Conservation (phyloP, 2,113 vertebrate genomes). For the Haplochromis burtoni region DNA sequence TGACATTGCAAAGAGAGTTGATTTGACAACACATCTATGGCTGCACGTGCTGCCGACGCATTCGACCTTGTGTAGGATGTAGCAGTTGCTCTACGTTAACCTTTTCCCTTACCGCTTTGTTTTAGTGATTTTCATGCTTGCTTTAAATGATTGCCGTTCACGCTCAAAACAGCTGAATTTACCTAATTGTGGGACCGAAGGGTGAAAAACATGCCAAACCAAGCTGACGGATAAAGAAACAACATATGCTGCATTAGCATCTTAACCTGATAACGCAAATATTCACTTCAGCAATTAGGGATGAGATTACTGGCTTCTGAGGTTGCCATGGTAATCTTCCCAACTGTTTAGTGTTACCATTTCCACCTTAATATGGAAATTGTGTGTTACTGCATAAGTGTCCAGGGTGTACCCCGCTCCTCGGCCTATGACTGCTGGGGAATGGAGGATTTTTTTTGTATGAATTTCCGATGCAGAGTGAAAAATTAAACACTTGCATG, state of each 20-base stretch:
- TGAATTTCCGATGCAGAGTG: neutral
- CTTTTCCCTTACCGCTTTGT: neutral
- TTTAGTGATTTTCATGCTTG: neutral
- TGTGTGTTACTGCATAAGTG: neutral
- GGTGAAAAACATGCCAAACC: neutral
- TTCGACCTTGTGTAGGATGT: neutral
- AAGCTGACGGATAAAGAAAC: neutral
- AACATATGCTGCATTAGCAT: neutral
- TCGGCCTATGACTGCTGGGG: accelerated
- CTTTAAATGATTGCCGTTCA: neutral
- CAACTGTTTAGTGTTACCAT: neutral
- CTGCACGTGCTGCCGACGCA: neutral
- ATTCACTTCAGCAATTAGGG: neutral
- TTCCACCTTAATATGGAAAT: neutral
- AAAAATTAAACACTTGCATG: neutral
- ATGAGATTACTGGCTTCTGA: neutral
- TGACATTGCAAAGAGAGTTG: neutral
- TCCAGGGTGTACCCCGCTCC: accelerated
- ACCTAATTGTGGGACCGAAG: neutral
- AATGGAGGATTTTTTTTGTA: neutral
- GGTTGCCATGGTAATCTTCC: neutral
- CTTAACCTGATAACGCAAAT: neutral
- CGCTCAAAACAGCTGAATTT: neutral
- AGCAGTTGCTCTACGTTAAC: neutral
- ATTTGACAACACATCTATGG: neutral